Percentiles rank a stretch among this genome's conserved stretches.
Evolutionary conservation across 2,113 vertebrate genomes (phyloP).

Genomic region (Brachionichthys hirsutus): DNA sequence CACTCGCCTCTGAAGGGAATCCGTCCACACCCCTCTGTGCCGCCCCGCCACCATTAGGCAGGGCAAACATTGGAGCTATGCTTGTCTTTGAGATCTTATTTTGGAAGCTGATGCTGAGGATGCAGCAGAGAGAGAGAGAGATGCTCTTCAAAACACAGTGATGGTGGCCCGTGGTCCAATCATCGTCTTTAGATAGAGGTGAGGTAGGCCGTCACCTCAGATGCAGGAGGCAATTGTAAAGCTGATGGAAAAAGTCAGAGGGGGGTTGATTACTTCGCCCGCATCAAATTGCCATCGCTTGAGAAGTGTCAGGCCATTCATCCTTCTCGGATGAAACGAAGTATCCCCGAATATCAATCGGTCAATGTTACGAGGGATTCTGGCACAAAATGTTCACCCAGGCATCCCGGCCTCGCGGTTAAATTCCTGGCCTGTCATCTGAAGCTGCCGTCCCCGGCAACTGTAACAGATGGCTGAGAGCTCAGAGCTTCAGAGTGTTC

Average conservation of each 20-base stretch:
- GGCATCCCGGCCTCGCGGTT: conserved; percentile 22
- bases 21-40: conserved; percentile 2
- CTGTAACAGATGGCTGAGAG: conserved; percentile 53
- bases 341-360: conserved; percentile 17
- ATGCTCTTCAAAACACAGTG: conserved; percentile 6
- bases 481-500: conserved; percentile 38
- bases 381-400: too few relatives aligned
- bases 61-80: conserved; percentile 16
- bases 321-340: too few relatives aligned
- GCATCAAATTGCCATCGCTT: conserved; percentile 28
- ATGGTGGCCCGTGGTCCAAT: conserved; percentile 2
- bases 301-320: conserved; percentile 24
- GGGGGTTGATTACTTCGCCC: conserved; percentile 23
- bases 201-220: conserved; percentile 23
- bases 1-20: conserved; percentile 28
- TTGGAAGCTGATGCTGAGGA: conserved; percentile 36
- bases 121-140: too few relatives aligned
- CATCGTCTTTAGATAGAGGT: conserved; percentile 11
- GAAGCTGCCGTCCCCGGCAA: conserved; percentile 45
- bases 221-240: conserved; percentile 24
- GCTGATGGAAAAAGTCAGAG: conserved; percentile 53
- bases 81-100: conserved; percentile 39
- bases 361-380: neutral
- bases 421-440: conserved; percentile 42
- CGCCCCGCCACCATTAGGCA: conserved; percentile 23